These are phyloP conservation scores for Seriola aureovittata DNA, from an alignment of 2,113 vertebrate genomes.

Conservation along the genomic window DNA sequence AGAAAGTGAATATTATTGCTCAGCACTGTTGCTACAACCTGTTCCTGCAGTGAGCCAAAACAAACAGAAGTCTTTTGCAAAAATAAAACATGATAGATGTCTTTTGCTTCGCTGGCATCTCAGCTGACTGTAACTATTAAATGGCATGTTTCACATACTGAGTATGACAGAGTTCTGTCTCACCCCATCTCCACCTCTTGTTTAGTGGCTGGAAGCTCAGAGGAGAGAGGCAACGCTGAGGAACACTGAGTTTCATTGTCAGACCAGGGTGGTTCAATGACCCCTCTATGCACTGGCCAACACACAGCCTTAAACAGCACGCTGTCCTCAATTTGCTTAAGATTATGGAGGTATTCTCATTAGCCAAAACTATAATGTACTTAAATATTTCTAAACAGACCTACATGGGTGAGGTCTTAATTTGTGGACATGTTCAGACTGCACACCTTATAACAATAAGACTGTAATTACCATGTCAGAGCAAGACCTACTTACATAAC, in stretches of 20 bases:
- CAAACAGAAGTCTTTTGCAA: constrained; percentile 21
- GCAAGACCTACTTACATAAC: constrained; percentile 13
- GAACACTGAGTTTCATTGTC: constrained; percentile 79
- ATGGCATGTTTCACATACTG: constrained; percentile 26
- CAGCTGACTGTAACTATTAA: neutral
- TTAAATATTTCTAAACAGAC: neutral
- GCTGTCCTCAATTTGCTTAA: constrained; percentile 54
- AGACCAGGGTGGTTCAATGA: constrained; percentile 70
- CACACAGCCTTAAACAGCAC: constrained; percentile 45
- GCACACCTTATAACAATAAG: constrained; percentile 11
- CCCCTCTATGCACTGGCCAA: constrained; percentile 64
- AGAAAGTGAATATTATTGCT: constrained; percentile 19
- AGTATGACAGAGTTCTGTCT: constrained; percentile 43
- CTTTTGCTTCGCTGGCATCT: constrained; percentile 9
- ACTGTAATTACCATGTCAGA: constrained; percentile 18
- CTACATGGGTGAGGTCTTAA: neutral
- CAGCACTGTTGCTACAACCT: neutral
- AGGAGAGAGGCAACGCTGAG: constrained; percentile 37
- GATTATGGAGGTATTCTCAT: constrained; percentile 14
- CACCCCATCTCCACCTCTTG: constrained; percentile 43
- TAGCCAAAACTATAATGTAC: neutral
- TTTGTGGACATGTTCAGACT: constrained; percentile 26
- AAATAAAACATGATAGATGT: neutral
- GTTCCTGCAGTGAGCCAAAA: constrained; percentile 15
- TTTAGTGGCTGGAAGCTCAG: constrained; percentile 36